Evolutionary conservation across 2,113 vertebrate genomes (phyloP).

Genomic region (Epinephelus moara): DNA sequence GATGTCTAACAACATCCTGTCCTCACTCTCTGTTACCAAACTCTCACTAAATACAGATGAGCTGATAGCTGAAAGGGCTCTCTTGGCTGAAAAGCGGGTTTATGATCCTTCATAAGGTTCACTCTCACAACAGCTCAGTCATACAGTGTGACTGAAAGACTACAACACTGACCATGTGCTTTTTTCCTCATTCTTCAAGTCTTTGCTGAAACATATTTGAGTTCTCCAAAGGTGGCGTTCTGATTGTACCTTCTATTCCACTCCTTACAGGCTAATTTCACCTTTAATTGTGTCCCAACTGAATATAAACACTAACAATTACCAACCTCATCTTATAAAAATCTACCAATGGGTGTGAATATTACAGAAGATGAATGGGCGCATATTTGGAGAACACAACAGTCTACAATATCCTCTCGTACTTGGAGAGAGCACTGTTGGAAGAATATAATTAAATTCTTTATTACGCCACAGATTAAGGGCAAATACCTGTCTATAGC

Average conservation of each 20-base stretch:
- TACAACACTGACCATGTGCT: neutral
- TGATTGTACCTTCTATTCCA: neutral
- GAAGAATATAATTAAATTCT: too few species aligned
- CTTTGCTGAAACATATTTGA: neutral
- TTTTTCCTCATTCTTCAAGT: neutral
- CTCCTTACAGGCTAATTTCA: neutral
- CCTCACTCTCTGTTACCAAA: neutral
- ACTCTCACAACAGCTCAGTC: neutral
- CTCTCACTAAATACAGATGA: slow-evolving; percentile 27
- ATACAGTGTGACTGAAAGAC: neutral
- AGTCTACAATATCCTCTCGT: too few species aligned
- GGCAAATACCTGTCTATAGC: too few species aligned
- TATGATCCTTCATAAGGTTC: neutral
- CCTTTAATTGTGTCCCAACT: neutral
- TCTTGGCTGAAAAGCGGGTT: neutral
- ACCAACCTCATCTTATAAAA: neutral
- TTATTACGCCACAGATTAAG: too few species aligned
- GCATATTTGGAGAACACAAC: too few species aligned
- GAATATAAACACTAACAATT: neutral
- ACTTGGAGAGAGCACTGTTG: too few species aligned
- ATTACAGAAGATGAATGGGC: too few species aligned
- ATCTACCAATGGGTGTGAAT: neutral
- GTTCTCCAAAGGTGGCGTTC: neutral
- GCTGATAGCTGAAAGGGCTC: neutral
- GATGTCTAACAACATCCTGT: slow-evolving; percentile 15